phyloP scores from a whole-genome alignment of 2,888 invertebrate species.

The Drosophila ustulata region DNA sequence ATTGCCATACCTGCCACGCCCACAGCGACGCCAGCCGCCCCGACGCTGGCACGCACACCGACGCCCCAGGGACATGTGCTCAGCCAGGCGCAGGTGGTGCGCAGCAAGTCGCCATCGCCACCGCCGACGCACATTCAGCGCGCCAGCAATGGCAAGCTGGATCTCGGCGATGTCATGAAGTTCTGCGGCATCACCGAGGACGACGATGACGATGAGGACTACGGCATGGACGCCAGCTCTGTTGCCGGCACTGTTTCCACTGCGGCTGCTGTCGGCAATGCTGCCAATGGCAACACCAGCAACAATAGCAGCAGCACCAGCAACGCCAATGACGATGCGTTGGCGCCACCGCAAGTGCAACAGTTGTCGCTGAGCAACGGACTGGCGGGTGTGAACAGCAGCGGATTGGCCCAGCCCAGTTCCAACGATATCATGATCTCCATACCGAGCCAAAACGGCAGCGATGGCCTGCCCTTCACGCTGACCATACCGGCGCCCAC shows the following conservation, averaged over 20 bases:
- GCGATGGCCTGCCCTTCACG: slow-evolving; percentile 83
- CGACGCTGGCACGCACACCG: slow-evolving; percentile 32
- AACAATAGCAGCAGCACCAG: neutral
- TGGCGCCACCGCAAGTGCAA: slow-evolving; percentile 20
- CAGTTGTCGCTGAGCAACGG: slow-evolving; percentile 34
- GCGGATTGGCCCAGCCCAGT: slow-evolving; percentile 12
- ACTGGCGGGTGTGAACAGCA: slow-evolving; percentile 7
- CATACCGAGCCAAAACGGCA: slow-evolving; percentile 84
- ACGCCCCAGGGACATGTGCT: slow-evolving; percentile 31
- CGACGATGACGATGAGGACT: slow-evolving; percentile 89
- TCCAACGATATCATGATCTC: slow-evolving; percentile 84
- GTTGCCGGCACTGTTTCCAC: neutral
- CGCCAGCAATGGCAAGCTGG: slow-evolving; percentile 86
- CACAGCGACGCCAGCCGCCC: slow-evolving; percentile 18
- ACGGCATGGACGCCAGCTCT: slow-evolving; percentile 73
- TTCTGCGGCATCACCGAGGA: slow-evolving; percentile 90
- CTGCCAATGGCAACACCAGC: no score
- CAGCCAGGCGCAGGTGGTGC: slow-evolving; percentile 33
- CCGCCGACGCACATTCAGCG: slow-evolving; percentile 78
- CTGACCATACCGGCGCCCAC: slow-evolving; percentile 83
- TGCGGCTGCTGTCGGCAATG: slow-evolving; percentile 10
- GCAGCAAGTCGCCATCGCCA: slow-evolving; percentile 49
- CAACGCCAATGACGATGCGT: slow-evolving; percentile 40
- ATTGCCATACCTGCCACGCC: slow-evolving; percentile 58
- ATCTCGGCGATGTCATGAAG: slow-evolving; percentile 91